Base-by-base conservation (phyloP, 2,113 vertebrate species). In the Oxygymnocypris stewartii region DNA sequence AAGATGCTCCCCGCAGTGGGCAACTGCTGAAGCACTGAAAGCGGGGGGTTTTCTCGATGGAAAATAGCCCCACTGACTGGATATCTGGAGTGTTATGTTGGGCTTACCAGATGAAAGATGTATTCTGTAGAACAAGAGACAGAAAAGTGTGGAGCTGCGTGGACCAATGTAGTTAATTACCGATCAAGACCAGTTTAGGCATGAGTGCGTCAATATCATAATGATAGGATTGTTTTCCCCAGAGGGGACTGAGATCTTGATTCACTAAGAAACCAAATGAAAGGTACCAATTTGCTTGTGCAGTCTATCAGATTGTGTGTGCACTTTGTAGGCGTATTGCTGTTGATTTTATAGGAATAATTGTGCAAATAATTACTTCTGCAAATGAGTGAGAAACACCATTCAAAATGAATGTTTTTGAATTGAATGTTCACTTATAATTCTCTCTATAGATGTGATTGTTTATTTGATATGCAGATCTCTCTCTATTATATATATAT, bases 21-120 rank as follows among this genome's bases (percentile, higher is more conserved):
- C 79, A 65, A 79, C 57, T 65, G 80, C 40, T 28, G 14, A 69
- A 49, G 47, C 31, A 18, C 47, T 71, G 63, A 37, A 12, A 31
- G 78, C 28, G 2, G 47, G 77, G 67, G 28, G 49, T 73, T 10
- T 78, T 28, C n/a, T 49, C 35, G 47, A 28, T 79, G n/a, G 57
- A 35, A 65, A 85, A 67, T n/a, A 42, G 51, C 25, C 74, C 25
- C 73, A 25, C 11, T 67, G 57, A 65, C 42, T 82, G 31, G 42
- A 35, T 47, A 74, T 63, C 37, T 75, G 40, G 5, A 78, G 10
- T 49, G 54, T 82, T 49, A 82, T 67, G 79, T 65, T 77, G 12
- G 31, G 73, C 65, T 83, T 78, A 65, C 80, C 49, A 49, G 59
- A 69, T 67, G 42, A 83, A 83, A 61, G 57, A 76, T 82, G 5